These are phyloP conservation scores for Catharus bicknelli DNA, from an alignment of 2,113 vertebrate species.

Conservation along the genomic window DNA sequence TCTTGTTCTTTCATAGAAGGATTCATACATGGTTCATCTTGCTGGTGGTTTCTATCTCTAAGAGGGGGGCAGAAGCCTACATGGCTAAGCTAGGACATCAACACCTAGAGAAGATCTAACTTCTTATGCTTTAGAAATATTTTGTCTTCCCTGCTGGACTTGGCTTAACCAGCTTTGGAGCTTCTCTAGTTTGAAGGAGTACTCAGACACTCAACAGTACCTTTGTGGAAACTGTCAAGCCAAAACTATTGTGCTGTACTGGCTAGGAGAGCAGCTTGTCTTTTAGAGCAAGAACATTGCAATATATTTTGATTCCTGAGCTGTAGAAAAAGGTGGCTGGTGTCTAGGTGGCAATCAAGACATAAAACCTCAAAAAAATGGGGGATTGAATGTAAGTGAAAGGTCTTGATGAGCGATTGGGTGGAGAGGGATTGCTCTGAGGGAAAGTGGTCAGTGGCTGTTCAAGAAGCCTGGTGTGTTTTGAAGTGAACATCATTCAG, in stretches of 20 bases:
- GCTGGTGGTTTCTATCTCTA: not conserved
- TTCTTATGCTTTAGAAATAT: not conserved
- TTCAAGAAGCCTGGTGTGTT: not conserved
- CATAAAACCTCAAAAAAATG: not conserved
- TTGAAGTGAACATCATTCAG: not conserved
- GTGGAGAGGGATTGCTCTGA: not conserved
- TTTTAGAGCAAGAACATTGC: not conserved
- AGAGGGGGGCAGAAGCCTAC: not conserved
- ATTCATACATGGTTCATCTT: not conserved
- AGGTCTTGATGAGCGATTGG: not conserved
- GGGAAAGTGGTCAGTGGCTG: not conserved
- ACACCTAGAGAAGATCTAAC: not conserved
- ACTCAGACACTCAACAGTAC: not conserved
- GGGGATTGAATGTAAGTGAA: not conserved
- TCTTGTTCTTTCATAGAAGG: not conserved
- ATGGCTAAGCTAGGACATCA: not conserved
- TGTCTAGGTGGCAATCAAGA: not conserved
- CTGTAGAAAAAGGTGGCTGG: not conserved
- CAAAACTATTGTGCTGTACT: not conserved
- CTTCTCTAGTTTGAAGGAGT: not conserved
- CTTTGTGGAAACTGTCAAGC: not conserved
- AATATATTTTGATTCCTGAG: not conserved
- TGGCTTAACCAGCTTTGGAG: not conserved
- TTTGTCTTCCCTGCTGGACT: not conserved
- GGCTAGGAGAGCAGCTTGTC: not conserved